phyloP scores from a whole-genome alignment of 1,140 invertebrate species.

The Aphelenchoides avenae region DNA sequence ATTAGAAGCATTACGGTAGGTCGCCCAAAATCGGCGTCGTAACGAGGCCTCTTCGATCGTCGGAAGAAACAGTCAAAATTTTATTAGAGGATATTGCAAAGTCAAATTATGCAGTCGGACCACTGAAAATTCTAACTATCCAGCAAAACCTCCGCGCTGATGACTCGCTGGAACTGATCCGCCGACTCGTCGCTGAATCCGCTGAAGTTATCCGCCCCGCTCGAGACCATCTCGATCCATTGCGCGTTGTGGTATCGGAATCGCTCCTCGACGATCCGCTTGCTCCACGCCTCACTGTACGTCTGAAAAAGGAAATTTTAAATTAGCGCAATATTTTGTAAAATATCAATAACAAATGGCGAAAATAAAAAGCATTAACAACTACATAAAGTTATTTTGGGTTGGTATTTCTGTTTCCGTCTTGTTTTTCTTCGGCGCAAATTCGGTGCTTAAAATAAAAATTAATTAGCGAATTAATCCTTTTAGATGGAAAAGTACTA shows the following conservation, averaged over 20 bases:
- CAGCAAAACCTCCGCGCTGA: too few relatives aligned
- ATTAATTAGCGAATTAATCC: not conserved
- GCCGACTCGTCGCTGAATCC: too few relatives aligned
- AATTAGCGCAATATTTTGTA: constrained; percentile 17
- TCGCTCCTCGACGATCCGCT: constrained; percentile 83
- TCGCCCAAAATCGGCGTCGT: too few relatives aligned
- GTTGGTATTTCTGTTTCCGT: not conserved
- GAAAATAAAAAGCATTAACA: not conserved
- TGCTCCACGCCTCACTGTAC: constrained; percentile 81
- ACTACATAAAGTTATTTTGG: not conserved
- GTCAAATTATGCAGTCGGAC: too few relatives aligned
- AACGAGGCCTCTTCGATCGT: too few relatives aligned
- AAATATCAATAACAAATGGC: not conserved
- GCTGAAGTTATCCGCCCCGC: constrained; percentile 1
- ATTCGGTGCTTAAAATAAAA: not conserved
- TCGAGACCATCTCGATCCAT: constrained; percentile 88
- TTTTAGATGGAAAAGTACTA: not conserved
- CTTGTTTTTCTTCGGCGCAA: constrained; percentile 1
- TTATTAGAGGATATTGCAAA: too few relatives aligned
- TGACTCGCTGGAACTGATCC: too few relatives aligned
- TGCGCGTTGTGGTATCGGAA: constrained; percentile 93
- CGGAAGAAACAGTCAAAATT: too few relatives aligned
- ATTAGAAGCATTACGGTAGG: too few relatives aligned
- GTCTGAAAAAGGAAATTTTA: constrained; percentile 64
- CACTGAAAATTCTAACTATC: too few relatives aligned